Conservation (phyloP, 1,140 invertebrate species). For the Pseudobourletiella spinata region DNA sequence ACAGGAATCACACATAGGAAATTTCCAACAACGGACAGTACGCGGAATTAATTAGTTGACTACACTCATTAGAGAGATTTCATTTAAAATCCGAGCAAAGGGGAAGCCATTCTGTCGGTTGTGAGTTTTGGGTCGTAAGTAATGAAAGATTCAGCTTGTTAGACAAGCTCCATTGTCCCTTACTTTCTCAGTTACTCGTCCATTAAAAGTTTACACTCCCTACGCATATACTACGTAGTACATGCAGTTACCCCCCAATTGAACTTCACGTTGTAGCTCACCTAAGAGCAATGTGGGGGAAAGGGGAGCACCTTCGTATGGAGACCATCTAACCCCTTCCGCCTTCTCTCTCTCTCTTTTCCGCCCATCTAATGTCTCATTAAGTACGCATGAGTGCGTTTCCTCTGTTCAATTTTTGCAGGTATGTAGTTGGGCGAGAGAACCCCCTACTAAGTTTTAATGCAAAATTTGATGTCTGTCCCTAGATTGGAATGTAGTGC, state of each 20-base stretch:
- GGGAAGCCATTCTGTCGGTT: not conserved
- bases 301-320: not conserved
- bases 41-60: not conserved
- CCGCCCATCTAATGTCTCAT: constrained; percentile 13
- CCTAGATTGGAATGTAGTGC: no score
- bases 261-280: no score
- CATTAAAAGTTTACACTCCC: constrained; percentile 15
- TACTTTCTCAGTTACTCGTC: constrained; percentile 19
- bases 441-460: not conserved
- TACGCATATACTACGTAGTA: no score
- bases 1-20: no score
- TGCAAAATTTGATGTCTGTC: no score
- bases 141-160: constrained; percentile 20
- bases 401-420: constrained; percentile 15
- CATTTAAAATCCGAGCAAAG: not conserved
- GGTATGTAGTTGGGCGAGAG: no score
- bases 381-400: constrained; percentile 18
- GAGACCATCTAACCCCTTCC: not conserved
- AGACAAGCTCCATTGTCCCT: constrained; percentile 18
- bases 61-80: not conserved
- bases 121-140: not conserved
- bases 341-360: not conserved
- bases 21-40: no score
- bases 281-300: not conserved
- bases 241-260: no score